phyloP scores from a whole-genome alignment of 2,797 vertebrate species.

The Peromyscus melanophrys region DNA sequence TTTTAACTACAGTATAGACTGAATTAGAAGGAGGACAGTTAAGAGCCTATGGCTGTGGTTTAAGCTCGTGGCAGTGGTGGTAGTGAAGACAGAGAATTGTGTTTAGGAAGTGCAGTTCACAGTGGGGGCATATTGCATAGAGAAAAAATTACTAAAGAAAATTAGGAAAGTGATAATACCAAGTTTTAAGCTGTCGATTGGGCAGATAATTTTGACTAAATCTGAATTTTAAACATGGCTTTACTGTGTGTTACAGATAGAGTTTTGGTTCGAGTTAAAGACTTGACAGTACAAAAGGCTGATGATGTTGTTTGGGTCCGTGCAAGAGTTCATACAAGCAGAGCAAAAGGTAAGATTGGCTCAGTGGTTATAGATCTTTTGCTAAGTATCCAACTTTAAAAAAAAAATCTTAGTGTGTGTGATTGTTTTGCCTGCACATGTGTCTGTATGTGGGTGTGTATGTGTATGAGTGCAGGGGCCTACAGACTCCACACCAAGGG shows the following conservation, averaged over 20 bases:
- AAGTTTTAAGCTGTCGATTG: slow-evolving; percentile 36
- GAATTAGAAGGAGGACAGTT: neutral
- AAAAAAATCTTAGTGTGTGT: neutral
- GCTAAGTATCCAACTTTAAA: neutral
- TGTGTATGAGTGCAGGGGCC: neutral
- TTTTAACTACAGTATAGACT: neutral
- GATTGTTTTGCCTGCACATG: neutral
- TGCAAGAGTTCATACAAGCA: slow-evolving; percentile 97
- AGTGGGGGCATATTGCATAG: slow-evolving; percentile 11
- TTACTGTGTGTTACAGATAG: slow-evolving; percentile 92
- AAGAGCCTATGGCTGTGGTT: neutral
- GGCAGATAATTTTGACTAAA: slow-evolving; percentile 49
- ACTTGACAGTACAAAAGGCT: slow-evolving; percentile 93
- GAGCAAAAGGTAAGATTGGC: slow-evolving; percentile 96
- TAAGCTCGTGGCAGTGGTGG: neutral
- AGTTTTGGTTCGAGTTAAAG: slow-evolving; percentile 93
- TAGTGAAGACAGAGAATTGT: neutral
- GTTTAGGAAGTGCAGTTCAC: slow-evolving; percentile 42
- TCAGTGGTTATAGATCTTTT: slow-evolving; percentile 46
- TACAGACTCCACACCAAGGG: neutral
- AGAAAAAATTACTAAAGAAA: slow-evolving; percentile 13
- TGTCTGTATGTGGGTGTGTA: neutral
- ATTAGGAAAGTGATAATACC: slow-evolving; percentile 26
- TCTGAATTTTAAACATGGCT: slow-evolving; percentile 49
- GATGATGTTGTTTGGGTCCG: slow-evolving; percentile 97